Percentiles rank a stretch among this genome's conserved stretches.
Conservation (phyloP, 1,140 invertebrate species). For the Zaprionus nigranus region DNA sequence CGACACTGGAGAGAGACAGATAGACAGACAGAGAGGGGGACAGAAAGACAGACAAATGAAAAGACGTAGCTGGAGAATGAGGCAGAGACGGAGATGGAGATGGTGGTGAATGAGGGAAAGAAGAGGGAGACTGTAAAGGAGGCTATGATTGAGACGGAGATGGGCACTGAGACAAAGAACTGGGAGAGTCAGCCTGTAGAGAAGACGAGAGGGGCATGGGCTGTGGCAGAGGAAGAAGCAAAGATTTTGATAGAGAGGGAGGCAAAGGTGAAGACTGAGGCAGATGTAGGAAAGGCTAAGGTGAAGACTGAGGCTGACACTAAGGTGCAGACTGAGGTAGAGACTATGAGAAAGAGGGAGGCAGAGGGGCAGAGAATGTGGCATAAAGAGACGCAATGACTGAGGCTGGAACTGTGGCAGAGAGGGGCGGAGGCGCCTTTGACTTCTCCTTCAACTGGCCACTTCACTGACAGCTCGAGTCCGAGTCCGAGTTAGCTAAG, state of each 20-base stretch:
- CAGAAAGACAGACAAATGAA: neutral
- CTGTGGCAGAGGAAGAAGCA: neutral
- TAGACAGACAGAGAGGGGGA: neutral
- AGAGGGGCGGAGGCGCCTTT: neutral
- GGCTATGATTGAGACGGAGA: no score
- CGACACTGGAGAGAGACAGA: slow-evolving; percentile 39
- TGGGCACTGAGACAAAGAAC: no score
- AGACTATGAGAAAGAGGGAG: neutral
- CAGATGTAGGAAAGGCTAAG: neutral
- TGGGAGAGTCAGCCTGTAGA: no score
- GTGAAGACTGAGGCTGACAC: neutral
- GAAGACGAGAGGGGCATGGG: neutral
- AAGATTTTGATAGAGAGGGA: neutral
- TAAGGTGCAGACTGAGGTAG: neutral
- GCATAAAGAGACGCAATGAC: neutral
- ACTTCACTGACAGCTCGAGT: slow-evolving; percentile 29
- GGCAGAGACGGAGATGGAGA: neutral
- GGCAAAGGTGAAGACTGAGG: neutral
- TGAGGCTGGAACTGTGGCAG: neutral
- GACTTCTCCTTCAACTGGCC: slow-evolving; percentile 15
- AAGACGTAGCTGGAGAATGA: neutral
- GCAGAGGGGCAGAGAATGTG: neutral
- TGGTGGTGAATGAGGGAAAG: neutral
- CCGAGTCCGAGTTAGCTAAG: slow-evolving; percentile 39
- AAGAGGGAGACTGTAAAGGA: neutral